phyloP scores from a whole-genome alignment of 2,888 invertebrate species.

The Acleris sparsana region DNA sequence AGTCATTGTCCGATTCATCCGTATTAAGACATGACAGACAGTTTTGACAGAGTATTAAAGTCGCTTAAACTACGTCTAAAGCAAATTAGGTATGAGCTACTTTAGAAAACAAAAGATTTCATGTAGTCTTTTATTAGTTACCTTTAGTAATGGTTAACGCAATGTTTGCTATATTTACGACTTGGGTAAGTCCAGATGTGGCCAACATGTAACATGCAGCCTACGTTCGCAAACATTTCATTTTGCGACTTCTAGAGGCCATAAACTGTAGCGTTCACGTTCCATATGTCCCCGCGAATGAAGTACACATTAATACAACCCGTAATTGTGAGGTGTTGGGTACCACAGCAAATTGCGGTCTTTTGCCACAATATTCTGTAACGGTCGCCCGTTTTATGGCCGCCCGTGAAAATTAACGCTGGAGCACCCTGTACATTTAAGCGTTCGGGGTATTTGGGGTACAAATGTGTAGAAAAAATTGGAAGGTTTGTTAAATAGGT shows the following conservation, averaged over 20 bases:
- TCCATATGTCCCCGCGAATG: slow-evolving; percentile 25
- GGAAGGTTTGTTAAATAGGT: not conserved
- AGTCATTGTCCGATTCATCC: no score
- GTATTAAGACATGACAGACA: no score
- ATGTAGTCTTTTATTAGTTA: no score
- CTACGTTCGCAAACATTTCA: not conserved
- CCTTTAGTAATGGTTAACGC: no score
- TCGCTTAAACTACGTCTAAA: no score
- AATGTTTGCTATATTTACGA: no score
- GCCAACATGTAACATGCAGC: no score
- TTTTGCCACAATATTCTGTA: slow-evolving; percentile 31
- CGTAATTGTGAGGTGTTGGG: slow-evolving; percentile 35
- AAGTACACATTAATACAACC: slow-evolving; percentile 27
- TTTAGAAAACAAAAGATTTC: no score
- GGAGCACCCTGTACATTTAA: not conserved
- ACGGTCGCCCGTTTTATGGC: slow-evolving; percentile 24
- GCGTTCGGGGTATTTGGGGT: slow-evolving; percentile 5
- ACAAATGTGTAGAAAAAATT: not conserved
- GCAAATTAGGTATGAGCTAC: no score
- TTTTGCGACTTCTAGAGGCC: slow-evolving; percentile 10
- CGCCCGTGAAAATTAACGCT: slow-evolving; percentile 12
- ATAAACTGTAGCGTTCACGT: slow-evolving; percentile 36
- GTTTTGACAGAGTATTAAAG: no score
- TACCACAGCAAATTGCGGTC: slow-evolving; percentile 35
- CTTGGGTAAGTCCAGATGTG: no score